Evolutionary conservation across 2,888 invertebrate species (phyloP), one percentile per base, ranked within the genome.

Genomic region (Alloplasta piceator): DNA sequence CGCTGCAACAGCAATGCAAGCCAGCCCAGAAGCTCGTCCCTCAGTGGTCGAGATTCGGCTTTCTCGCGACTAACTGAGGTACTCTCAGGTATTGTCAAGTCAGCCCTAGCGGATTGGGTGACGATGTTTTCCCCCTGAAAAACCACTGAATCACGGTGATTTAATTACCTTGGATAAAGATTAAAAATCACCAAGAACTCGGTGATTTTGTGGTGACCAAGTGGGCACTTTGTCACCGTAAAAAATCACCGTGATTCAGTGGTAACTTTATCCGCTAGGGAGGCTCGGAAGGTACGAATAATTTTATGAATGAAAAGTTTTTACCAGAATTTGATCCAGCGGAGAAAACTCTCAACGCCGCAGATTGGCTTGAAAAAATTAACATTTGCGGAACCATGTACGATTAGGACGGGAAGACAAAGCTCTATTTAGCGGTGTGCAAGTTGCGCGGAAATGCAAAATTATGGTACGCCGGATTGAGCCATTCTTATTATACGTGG

Each of bases 251-350:
- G n/a, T n/a, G n/a, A n/a, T n/a, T n/a, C n/a, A n/a, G n/a, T n/a
- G n/a, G n/a, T n/a, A n/a, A n/a, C n/a, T n/a, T n/a, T n/a, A n/a
- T n/a, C n/a, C n/a, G n/a, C n/a, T n/a, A n/a, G n/a, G 79, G 74
- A n/a, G 79, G 75, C 50, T 70, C 81, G 12, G 77, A 52, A 26
- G 38, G 46, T 26, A 36, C 68, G n/a, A 72, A 75, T 26, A 58
- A 82, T n/a, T 82, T 67, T 48, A 60, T 73, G n/a, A 84, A 84
- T 43, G 82, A 85, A 9, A 83, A 78, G n/a, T 60, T 85, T 10
- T 50, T 84, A 55, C 82, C 82, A 10, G 84, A 85, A 39, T 86
- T 83, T 70, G 68, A 85, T 68, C 84, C 82, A 1, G 6, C 43
- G 43, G 7, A 43, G 10, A 26, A 26, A 26, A 2, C 26, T 26